Conservation (phyloP, 2,797 vertebrate species). For the Glyptemys insculpta region DNA sequence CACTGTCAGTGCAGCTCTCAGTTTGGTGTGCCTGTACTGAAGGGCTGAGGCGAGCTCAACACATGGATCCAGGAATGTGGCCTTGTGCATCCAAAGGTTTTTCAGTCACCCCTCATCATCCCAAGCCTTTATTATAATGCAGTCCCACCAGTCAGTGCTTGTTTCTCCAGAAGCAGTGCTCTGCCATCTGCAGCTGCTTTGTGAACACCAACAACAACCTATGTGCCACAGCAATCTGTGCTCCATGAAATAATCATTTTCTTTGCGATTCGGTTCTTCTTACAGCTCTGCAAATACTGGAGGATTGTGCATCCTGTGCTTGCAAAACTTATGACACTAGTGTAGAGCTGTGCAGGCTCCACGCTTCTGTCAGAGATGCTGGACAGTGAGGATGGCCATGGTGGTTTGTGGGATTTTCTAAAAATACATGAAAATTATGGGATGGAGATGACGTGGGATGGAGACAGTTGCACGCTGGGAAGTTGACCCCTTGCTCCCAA, state of each 20-base stretch:
- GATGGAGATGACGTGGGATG: background rate
- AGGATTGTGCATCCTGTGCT: background rate
- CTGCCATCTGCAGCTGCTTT: too few relatives aligned
- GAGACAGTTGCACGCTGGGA: background rate
- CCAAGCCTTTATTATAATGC: too few relatives aligned
- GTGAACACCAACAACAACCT: too few relatives aligned
- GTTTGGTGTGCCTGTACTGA: background rate
- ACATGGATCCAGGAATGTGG: too few relatives aligned
- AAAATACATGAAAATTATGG: background rate
- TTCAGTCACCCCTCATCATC: too few relatives aligned
- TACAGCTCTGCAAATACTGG: background rate
- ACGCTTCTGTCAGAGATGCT: background rate
- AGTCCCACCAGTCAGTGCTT: too few relatives aligned
- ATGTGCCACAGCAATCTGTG: too few relatives aligned
- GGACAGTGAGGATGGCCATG: background rate
- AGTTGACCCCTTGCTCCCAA: background rate
- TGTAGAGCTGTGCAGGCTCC: background rate
- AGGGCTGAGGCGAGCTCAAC: too few relatives aligned
- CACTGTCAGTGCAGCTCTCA: background rate
- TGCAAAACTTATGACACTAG: background rate
- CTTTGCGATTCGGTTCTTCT: background rate
- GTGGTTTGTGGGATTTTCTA: background rate
- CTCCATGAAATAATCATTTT: background rate
- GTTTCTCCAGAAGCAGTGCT: too few relatives aligned
- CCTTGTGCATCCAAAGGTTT: too few relatives aligned